Percentiles rank a stretch among this genome's conserved stretches.
Conservation (phyloP, 2,113 vertebrate genomes). For the Phrynosoma platyrhinos region DNA sequence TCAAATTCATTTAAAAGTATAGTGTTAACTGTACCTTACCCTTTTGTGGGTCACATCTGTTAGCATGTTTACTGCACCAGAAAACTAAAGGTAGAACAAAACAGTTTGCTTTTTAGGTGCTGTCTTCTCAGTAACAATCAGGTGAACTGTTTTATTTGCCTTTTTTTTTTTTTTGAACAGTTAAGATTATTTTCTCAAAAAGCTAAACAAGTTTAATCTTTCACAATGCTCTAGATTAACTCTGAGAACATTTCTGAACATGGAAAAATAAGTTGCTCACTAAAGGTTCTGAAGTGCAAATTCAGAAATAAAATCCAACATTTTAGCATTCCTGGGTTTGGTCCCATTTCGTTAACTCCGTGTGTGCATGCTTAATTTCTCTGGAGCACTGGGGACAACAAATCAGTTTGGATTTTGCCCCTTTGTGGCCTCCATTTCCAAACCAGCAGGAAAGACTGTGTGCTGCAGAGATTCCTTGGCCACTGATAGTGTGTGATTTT, state of each 20-base stretch:
- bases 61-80: neutral
- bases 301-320: neutral
- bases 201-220: neutral
- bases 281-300: neutral
- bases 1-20: neutral
- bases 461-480: slow-evolving; percentile 25
- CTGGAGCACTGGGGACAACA: neutral
- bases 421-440: slow-evolving; percentile 6
- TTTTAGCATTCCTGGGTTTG: neutral
- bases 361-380: neutral
- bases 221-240: neutral
- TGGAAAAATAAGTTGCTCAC: neutral
- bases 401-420: slow-evolving; percentile 1
- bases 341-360: neutral
- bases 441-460: slow-evolving; percentile 24
- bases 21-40: neutral
- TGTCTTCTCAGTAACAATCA: neutral
- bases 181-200: neutral
- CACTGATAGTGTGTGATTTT: slow-evolving; percentile 13
- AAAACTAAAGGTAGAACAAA: neutral
- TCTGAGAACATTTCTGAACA: neutral
- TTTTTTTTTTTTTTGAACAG: neutral
- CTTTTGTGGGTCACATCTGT: neutral
- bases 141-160: neutral
- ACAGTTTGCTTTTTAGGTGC: neutral